phyloP scores from a whole-genome alignment of 2,113 vertebrate species.

The Azemiops feae region DNA sequence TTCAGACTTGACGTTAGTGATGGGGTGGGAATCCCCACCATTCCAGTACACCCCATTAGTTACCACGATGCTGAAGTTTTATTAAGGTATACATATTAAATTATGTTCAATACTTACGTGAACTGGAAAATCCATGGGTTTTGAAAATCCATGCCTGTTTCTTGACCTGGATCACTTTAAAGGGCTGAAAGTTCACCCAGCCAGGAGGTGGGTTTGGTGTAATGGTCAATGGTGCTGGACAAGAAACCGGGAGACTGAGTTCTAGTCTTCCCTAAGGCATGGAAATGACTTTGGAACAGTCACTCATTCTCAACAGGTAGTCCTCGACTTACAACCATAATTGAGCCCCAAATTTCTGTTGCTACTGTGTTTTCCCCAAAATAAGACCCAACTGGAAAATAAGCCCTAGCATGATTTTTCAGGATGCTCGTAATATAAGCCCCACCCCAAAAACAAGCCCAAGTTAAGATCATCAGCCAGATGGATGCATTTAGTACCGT shows the following conservation, averaged over 20 bases:
- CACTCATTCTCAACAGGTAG: not conserved
- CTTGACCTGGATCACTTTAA: not conserved
- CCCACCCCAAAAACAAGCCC: too few relatives aligned
- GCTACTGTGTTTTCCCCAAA: too few relatives aligned
- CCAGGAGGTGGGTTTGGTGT: not conserved
- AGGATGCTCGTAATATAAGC: too few relatives aligned
- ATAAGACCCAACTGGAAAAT: too few relatives aligned
- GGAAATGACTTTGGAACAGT: not conserved
- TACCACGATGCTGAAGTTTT: slow-evolving; percentile 85
- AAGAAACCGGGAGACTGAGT: not conserved
- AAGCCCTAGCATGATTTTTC: too few relatives aligned
- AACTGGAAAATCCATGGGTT: not conserved
- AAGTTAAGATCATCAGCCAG: too few relatives aligned
- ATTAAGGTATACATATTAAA: slow-evolving; percentile 73
- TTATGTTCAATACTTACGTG: not conserved
- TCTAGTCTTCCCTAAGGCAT: not conserved
- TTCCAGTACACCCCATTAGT: slow-evolving; percentile 93
- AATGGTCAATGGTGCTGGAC: not conserved
- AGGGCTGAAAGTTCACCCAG: not conserved
- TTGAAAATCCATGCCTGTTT: not conserved
- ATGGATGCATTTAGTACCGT: too few relatives aligned
- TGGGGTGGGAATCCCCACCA: slow-evolving; percentile 87
- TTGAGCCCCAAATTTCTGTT: too few relatives aligned
- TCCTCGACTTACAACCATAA: too few relatives aligned
- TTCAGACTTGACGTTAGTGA: slow-evolving; percentile 79